phyloP scores from a whole-genome alignment of 2,113 vertebrate genomes.

The Crotophaga sulcirostris region DNA sequence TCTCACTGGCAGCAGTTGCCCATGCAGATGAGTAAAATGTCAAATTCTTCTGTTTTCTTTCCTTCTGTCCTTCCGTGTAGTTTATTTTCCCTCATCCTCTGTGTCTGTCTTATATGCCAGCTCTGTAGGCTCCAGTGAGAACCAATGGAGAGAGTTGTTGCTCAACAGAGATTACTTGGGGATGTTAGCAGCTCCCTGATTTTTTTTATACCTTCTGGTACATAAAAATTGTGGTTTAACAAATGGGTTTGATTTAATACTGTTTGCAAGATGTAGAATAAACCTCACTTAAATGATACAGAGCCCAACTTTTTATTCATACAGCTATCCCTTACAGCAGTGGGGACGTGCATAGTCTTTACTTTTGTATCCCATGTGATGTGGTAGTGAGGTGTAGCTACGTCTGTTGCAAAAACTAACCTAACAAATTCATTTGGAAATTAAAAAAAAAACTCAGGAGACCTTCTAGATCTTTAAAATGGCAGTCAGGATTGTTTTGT shows the following conservation, averaged over 20 bases:
- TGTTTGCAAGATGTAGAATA: not conserved
- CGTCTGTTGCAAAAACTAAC: not conserved
- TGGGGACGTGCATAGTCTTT: not conserved
- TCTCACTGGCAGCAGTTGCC: not conserved
- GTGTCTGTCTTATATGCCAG: not conserved
- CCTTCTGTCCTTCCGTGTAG: not conserved
- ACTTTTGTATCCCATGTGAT: not conserved
- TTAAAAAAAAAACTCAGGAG: not conserved
- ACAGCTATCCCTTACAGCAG: not conserved
- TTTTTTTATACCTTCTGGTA: not conserved
- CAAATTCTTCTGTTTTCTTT: not conserved
- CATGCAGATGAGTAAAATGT: not conserved
- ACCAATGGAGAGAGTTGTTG: not conserved
- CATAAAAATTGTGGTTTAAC: not conserved
- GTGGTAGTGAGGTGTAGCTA: not conserved
- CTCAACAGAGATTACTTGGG: not conserved
- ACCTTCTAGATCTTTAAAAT: not conserved
- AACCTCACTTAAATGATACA: not conserved
- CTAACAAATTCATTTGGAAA: not conserved
- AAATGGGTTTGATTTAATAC: not conserved
- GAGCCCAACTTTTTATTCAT: not conserved
- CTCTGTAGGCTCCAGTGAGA: not conserved
- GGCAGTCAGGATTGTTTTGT: not conserved
- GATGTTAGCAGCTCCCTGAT: not conserved
- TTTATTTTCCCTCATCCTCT: not conserved